Evolutionary conservation across 2,113 vertebrate species (phyloP).

Genomic region (Mormyrus lacerda): DNA sequence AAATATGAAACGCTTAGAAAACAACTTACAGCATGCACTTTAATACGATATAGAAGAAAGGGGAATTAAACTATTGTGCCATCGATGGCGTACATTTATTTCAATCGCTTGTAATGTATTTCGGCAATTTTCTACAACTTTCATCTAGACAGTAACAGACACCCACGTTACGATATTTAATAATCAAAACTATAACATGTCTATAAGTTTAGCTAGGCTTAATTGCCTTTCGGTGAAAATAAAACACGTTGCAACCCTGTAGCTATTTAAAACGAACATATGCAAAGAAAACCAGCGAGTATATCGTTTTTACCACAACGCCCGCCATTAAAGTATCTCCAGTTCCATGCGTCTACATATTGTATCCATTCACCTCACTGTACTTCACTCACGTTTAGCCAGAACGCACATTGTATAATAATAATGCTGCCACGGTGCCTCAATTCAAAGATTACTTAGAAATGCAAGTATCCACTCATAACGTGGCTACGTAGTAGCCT

Average conservation of each 20-base stretch:
- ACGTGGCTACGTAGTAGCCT: neutral
- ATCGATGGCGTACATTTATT: neutral
- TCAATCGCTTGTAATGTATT: neutral
- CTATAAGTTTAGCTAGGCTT: neutral
- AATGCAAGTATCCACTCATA: neutral
- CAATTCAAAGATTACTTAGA: neutral
- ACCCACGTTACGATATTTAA: neutral
- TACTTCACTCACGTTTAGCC: neutral
- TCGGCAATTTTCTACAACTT: neutral
- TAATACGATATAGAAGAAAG: neutral
- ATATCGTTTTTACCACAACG: neutral
- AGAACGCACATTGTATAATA: neutral
- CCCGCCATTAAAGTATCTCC: neutral
- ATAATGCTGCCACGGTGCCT: neutral
- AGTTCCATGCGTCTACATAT: neutral
- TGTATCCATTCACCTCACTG: neutral
- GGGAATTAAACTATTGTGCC: neutral
- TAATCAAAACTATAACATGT: neutral
- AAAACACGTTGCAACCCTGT: neutral
- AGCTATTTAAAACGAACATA: neutral
- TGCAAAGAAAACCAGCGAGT: neutral
- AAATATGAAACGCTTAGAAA: constrained; percentile 11
- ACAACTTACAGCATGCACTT: neutral
- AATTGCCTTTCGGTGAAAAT: neutral
- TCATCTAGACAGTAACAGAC: neutral